These are phyloP conservation scores for Condylostylus longicornis DNA, from an alignment of 1,140 invertebrate species.

Conservation along the genomic window DNA sequence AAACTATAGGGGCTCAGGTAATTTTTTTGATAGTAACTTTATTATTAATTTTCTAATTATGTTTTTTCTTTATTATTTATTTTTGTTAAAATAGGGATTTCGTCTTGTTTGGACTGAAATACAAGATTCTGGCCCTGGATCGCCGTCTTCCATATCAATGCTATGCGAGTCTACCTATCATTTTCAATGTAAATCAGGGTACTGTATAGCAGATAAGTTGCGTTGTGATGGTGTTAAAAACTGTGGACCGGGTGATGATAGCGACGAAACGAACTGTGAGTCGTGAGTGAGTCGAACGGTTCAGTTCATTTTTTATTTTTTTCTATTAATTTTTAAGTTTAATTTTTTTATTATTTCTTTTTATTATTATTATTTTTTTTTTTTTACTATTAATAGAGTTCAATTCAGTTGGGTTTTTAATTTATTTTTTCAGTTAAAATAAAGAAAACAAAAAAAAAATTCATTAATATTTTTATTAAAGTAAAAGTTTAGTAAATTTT, in stretches of 20 bases:
- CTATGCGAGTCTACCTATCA: constrained; percentile 31
- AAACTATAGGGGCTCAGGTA: constrained; percentile 53
- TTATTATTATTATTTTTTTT: not conserved
- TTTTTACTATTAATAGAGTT: constrained; percentile 1
- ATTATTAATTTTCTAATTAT: not conserved
- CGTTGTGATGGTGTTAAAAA: constrained; percentile 64
- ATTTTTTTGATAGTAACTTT: not conserved
- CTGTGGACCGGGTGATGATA: constrained; percentile 61
- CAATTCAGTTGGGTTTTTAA: too few species aligned
- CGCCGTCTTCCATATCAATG: constrained; percentile 23
- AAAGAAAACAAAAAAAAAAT: too few species aligned
- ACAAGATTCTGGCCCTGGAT: constrained; percentile 34
- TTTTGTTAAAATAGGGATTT: constrained; percentile 45
- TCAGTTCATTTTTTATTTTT: constrained; percentile 32
- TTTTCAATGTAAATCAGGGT: constrained; percentile 40
- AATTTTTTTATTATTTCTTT: not conserved
- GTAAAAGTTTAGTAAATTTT: too few species aligned
- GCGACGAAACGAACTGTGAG: constrained; percentile 73
- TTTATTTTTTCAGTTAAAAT: too few species aligned
- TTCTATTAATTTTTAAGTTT: constrained; percentile 11
- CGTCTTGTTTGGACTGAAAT: constrained; percentile 81
- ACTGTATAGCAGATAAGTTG: constrained; percentile 64
- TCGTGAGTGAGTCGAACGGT: constrained; percentile 36
- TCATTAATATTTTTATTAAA: too few species aligned
- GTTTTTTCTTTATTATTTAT: not conserved